Percentiles rank a stretch among this genome's conserved stretches.
These are phyloP conservation scores for Dione vanillae DNA, from an alignment of 2,888 invertebrate species.

Conservation along the genomic window DNA sequence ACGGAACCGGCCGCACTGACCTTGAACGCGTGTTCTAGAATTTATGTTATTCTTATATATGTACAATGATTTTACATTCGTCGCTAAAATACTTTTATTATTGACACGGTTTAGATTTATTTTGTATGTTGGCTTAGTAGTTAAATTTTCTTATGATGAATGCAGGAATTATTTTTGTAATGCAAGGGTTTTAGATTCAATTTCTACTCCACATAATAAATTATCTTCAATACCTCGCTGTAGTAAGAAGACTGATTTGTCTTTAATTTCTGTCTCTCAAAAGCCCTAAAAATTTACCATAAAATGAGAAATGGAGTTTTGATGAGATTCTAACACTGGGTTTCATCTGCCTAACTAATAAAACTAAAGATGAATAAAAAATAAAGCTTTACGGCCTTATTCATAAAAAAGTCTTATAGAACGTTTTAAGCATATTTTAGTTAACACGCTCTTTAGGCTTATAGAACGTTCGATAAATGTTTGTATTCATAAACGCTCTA, in stretches of 20 bases:
- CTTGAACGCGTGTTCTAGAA: slow-evolving; percentile 47
- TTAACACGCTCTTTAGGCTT: no score
- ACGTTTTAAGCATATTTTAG: no score
- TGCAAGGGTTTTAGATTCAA: neutral
- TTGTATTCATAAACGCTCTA: no score
- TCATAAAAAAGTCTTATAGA: no score
- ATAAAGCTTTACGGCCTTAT: no score
- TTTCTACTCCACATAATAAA: neutral
- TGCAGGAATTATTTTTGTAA: neutral
- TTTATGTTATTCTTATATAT: slow-evolving; percentile 26
- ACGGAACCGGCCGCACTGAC: slow-evolving; percentile 58
- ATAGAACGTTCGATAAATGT: no score
- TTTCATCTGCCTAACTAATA: no score
- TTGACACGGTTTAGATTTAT: neutral
- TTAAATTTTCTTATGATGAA: neutral
- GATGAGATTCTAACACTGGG: no score
- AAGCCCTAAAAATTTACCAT: no score
- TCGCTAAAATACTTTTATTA: neutral
- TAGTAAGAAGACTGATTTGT: neutral
- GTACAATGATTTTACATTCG: neutral
- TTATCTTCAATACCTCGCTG: neutral
- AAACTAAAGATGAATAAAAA: no score
- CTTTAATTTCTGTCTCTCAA: neutral
- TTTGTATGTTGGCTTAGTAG: neutral
- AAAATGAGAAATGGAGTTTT: no score